A percentile compares a stretch with the other conserved stretches of the same genome.
Evolutionary conservation across 1,140 invertebrate genomes (phyloP).

Genomic region (Subanguina moxae): DNA sequence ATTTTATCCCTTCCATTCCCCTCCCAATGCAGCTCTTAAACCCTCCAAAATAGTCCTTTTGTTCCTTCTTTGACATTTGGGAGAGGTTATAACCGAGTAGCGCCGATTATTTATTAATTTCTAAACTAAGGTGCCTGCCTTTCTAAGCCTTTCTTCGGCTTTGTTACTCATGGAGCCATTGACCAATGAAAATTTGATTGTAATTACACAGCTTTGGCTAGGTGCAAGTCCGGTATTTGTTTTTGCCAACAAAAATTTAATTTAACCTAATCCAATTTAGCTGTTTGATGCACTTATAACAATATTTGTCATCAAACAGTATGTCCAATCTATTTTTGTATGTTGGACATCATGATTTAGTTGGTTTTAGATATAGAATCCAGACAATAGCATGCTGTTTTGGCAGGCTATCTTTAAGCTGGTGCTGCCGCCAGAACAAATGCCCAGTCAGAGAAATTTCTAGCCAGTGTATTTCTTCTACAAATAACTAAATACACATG

Average conservation of each 20-base stretch:
- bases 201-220: slow-evolving; percentile 45
- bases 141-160: slow-evolving; percentile 43
- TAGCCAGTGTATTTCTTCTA: too few relatives aligned
- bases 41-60: too few relatives aligned
- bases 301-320: slow-evolving; percentile 47
- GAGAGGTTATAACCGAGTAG: too few relatives aligned
- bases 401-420: neutral
- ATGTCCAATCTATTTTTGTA: neutral
- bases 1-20: too few relatives aligned
- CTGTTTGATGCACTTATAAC: slow-evolving; percentile 41
- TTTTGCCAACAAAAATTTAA: too few relatives aligned
- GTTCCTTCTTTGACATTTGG: too few relatives aligned
- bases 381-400: slow-evolving; percentile 20
- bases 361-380: slow-evolving; percentile 14
- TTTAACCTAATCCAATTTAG: too few relatives aligned
- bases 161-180: slow-evolving; percentile 40
- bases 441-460: neutral
- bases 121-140: slow-evolving; percentile 41
- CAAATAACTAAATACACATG: too few relatives aligned
- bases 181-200: slow-evolving; percentile 39
- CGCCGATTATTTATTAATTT: too few relatives aligned
- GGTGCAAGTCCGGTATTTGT: slow-evolving; percentile 38
- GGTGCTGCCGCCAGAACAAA: neutral
- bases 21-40: too few relatives aligned
- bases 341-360: neutral